Percentiles rank a stretch among this genome's conserved stretches.
These are phyloP conservation scores for Poeciliopsis turrubarensis DNA, from an alignment of 2,113 vertebrate genomes.

Conservation along the genomic window DNA sequence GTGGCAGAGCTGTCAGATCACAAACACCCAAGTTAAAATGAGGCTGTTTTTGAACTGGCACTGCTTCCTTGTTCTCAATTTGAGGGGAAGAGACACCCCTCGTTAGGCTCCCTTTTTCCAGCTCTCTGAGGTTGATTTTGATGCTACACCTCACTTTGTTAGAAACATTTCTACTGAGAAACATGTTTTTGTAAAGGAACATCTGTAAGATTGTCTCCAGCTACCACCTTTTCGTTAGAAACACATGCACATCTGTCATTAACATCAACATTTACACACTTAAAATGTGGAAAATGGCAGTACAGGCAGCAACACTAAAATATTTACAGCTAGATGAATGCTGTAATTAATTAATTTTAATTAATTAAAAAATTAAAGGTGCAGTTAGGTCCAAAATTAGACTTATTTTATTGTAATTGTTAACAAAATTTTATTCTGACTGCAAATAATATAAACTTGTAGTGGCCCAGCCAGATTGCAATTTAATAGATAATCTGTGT, in stretches of 20 bases:
- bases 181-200: neutral
- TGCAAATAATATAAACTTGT: neutral
- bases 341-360: neutral
- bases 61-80: conserved; percentile 32
- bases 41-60: neutral
- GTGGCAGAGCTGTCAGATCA: conserved; percentile 53
- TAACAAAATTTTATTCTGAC: neutral
- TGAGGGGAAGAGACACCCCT: conserved; percentile 17
- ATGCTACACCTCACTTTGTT: neutral
- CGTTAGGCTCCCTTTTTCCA: neutral
- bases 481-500: neutral
- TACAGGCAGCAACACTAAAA: neutral
- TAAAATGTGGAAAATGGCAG: neutral
- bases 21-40: neutral
- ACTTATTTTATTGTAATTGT: neutral
- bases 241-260: neutral
- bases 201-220: neutral
- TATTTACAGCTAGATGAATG: neutral
- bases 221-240: neutral
- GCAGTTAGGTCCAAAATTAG: neutral
- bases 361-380: neutral
- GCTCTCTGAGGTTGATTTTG: neutral
- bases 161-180: neutral
- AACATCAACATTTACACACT: neutral
- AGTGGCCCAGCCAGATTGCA: neutral